Base-by-base conservation (phyloP, 2,888 invertebrate genomes). In the Cotesia congregata region DNA sequence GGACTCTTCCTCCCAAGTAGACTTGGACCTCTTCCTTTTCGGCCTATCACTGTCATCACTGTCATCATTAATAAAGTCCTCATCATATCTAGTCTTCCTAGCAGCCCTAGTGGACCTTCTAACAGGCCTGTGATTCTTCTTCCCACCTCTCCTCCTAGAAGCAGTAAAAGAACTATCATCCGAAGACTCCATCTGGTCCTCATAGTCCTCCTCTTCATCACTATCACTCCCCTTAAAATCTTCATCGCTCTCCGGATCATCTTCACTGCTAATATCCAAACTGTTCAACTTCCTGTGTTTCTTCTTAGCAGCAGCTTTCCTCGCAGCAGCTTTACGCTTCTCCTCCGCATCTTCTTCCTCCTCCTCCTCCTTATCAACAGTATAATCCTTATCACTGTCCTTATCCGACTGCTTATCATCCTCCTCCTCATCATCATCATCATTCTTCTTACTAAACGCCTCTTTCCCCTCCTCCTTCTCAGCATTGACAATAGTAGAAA, bases 161-260 rank as follows among this genome's bases (percentile, higher is more conserved):
- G 90, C 86, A 61, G 91, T 91, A 65, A 91, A 85, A 12, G 90
- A 90, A n/a, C 91, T 92, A 38, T 93, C 93, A 7, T 92, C 92
- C 39, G 91, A 91, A 0, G 91, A 92, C 0, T 90, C 90, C n/a
- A 90, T 86, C 59, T 90, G 90, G 72, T 91, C 91, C 7, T 91
- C 92, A 40, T 91, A 91, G 74, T 92, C 92, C 39, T 93, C 93
- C 68, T 93, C 93, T 0, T 89, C 88, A 0, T 88, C 88, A 0
- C 90, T 94, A 92, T 94, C 94, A 0, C 94, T 93, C 64, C 96
- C 96, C 87, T 96, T 95, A 86, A 97, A 98, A 89, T 98, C 98
- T 88, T 97, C 97, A 85, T 97, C 97, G 0, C 95, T 95, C 76
- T 92, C 93, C 50, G 93, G 93, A 88, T 96, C 95, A 81, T 96